phyloP scores from a whole-genome alignment of 37 sponge, comb jelly and placozoan species.

The Dysidea cf. avara region DNA sequence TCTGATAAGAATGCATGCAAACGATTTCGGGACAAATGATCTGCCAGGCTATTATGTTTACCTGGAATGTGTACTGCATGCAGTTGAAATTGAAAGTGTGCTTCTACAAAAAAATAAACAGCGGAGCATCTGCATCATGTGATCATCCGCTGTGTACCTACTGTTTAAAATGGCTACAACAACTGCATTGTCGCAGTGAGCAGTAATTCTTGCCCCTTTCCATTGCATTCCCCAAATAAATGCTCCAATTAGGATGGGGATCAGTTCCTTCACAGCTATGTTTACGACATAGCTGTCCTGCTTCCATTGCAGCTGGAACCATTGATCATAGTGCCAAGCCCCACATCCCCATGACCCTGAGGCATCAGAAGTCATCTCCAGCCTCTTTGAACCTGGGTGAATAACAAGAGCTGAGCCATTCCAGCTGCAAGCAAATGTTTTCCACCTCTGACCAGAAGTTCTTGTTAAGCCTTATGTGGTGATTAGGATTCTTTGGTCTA shows the following conservation, averaged over 20 bases:
- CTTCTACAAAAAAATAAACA: no score
- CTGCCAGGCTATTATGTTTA: constrained; percentile 19
- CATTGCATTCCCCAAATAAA: no score
- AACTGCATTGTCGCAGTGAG: no score
- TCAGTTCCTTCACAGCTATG: no score
- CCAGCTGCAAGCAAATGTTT: constrained; percentile 21
- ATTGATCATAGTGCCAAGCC: constrained; percentile 13
- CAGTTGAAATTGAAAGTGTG: constrained; percentile 11
- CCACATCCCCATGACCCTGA: constrained; percentile 65
- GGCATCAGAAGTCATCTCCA: constrained; percentile 35
- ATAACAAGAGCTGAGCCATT: constrained; percentile 16
- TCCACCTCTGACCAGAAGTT: constrained; percentile 50
- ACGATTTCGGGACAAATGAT: constrained; percentile 44
- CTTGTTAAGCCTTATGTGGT: constrained; percentile 29
- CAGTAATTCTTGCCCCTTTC: no score
- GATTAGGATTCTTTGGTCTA: constrained; percentile 13
- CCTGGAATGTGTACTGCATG: constrained; percentile 20
- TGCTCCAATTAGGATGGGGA: no score
- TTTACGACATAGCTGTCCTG: no score
- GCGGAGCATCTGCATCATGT: no score
- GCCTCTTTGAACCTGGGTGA: not conserved
- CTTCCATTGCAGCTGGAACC: constrained; percentile 46
- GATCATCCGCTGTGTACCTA: no score
- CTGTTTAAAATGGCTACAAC: no score
- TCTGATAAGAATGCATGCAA: constrained; percentile 1